These are phyloP conservation scores for Eumeta japonica DNA, from an alignment of 1,140 invertebrate genomes.

Conservation along the genomic window DNA sequence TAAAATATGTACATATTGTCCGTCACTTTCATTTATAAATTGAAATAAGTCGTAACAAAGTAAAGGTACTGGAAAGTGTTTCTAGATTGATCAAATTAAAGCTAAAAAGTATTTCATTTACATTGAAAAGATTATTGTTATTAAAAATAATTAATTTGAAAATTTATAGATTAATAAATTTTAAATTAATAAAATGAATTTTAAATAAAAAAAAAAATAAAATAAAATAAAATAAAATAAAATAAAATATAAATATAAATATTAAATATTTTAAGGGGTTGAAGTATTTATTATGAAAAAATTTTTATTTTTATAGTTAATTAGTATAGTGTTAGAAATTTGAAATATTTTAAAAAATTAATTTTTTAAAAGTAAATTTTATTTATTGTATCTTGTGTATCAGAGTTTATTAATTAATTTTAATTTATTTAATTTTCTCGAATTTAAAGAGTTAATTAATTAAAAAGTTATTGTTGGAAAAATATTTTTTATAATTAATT, in stretches of 20 bases:
- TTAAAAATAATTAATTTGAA: constrained; percentile 48
- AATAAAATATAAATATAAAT: too few relatives aligned
- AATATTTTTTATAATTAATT: constrained; percentile 61
- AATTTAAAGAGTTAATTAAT: constrained; percentile 57
- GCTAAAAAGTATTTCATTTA: constrained; percentile 61
- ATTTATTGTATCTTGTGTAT: constrained; percentile 67
- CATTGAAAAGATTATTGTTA: constrained; percentile 55
- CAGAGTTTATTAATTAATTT: constrained; percentile 60
- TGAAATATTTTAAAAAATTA: constrained; percentile 50
- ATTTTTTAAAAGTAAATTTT: constrained; percentile 50
- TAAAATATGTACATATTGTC: constrained; percentile 64
- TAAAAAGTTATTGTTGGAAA: constrained; percentile 56
- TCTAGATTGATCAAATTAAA: constrained; percentile 59
- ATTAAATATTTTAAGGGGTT: constrained; percentile 29
- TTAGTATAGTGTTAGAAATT: too few relatives aligned
- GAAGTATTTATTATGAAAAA: constrained; percentile 50
- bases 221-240: too few relatives aligned
- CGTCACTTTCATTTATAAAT: constrained; percentile 64
- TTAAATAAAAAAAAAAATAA: constrained; percentile 11
- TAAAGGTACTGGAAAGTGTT: constrained; percentile 68
- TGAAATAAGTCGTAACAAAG: constrained; percentile 73
- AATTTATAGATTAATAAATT: constrained; percentile 37
- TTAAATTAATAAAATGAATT: constrained; percentile 31
- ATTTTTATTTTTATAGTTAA: constrained; percentile 45
- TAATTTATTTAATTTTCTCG: constrained; percentile 47